Conservation (phyloP, 2,113 vertebrate species). For the Clarias batrachus region DNA sequence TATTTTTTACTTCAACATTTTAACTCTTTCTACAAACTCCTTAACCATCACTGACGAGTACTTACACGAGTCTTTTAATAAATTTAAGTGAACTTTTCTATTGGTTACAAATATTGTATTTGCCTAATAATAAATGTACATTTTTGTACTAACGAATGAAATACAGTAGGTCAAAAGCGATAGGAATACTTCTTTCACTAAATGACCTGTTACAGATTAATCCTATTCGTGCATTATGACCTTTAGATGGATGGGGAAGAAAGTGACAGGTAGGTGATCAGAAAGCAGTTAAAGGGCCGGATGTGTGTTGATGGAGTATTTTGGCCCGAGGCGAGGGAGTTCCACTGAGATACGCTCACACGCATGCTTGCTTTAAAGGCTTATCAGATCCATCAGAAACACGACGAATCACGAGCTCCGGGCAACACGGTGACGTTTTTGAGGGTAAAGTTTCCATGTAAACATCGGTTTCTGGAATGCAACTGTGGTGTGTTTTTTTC, state of each 20-base stretch:
- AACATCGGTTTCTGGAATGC: background rate
- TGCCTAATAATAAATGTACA: too few relatives aligned
- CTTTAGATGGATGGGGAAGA: background rate
- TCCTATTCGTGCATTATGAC: background rate
- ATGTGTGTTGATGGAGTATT: slow-evolving; percentile 2
- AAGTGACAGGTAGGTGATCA: background rate
- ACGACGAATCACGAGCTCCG: background rate
- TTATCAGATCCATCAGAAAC: slow-evolving; percentile 20
- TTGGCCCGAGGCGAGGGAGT: slow-evolving; percentile 20
- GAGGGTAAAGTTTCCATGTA: background rate
- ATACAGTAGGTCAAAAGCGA: background rate
- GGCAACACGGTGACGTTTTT: background rate
- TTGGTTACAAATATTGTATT: too few relatives aligned
- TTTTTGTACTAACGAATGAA: too few relatives aligned
- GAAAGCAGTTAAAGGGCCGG: background rate
- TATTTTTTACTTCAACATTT: too few relatives aligned
- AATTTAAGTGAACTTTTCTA: too few relatives aligned
- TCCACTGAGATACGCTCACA: background rate
- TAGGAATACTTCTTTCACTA: background rate
- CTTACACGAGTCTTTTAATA: too few relatives aligned
- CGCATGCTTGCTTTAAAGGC: slow-evolving; percentile 8
- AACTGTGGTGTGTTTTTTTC: background rate
- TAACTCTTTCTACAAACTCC: too few relatives aligned
- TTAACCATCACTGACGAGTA: too few relatives aligned
- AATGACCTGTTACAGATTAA: background rate